Evolutionary conservation across 2,113 vertebrate species (phyloP).

Genomic region (Cromileptes altivelis): DNA sequence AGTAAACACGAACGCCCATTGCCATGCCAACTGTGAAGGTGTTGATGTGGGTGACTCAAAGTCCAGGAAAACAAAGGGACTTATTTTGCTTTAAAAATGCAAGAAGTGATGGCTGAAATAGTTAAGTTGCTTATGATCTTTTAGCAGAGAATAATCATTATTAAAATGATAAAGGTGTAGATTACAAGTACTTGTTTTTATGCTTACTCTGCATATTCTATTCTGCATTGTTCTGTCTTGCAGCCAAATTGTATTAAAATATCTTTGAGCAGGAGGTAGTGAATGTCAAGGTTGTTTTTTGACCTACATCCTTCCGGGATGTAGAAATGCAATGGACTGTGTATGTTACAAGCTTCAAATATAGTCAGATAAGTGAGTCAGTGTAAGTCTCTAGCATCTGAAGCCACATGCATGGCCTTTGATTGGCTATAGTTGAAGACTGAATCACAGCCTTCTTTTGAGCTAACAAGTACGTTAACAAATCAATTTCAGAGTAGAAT

Average conservation of each 20-base stretch:
- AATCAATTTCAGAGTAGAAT: not conserved
- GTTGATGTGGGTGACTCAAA: conserved; percentile 32
- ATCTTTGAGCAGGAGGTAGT: not conserved
- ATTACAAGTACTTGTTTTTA: not conserved
- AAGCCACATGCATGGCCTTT: not conserved
- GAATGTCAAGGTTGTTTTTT: not conserved
- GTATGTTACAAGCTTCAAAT: not conserved
- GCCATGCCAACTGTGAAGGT: conserved; percentile 49
- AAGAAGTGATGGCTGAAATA: not conserved
- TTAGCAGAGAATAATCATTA: not conserved
- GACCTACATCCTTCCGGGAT: too few relatives aligned
- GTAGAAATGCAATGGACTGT: too few relatives aligned
- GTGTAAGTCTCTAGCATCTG: not conserved
- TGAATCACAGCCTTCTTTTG: not conserved
- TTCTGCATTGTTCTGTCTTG: not conserved
- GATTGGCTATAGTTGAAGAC: not conserved
- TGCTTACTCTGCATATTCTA: not conserved
- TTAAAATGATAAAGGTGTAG: not conserved
- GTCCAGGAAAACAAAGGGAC: conserved; percentile 6
- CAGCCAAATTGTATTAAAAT: not conserved
- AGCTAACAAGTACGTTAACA: not conserved
- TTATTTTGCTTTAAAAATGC: not conserved
- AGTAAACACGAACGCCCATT: conserved; percentile 41
- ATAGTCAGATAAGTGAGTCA: not conserved
- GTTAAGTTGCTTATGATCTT: not conserved